Evolutionary conservation across 2,797 vertebrate genomes (phyloP).

Genomic region (Liparis tanakae): DNA sequence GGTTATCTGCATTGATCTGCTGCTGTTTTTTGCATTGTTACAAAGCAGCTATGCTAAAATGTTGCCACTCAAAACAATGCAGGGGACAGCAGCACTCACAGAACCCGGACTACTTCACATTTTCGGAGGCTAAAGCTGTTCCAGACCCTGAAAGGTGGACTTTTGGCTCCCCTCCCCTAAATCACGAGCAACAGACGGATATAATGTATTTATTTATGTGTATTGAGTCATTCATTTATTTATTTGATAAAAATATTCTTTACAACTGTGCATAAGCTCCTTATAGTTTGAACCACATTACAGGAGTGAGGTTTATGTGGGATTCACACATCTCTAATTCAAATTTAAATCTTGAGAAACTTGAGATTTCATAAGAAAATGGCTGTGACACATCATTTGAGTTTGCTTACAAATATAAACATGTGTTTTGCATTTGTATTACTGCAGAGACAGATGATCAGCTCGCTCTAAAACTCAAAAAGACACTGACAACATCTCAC

Average conservation of each 20-base stretch:
- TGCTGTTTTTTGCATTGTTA: conserved; percentile 59
- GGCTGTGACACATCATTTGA: not conserved
- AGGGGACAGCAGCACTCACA: conserved; percentile 49
- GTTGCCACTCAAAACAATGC: conserved; percentile 59
- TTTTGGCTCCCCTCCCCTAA: not conserved
- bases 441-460: not conserved
- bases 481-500: not conserved
- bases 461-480: not conserved
- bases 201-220: not conserved
- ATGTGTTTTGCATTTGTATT: not conserved
- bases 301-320: not conserved
- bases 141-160: conserved; percentile 12
- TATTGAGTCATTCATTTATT: not conserved
- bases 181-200: conserved; percentile 3
- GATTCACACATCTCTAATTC: not conserved
- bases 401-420: not conserved
- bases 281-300: not conserved
- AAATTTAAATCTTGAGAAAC: not conserved
- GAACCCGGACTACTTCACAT: conserved; percentile 26
- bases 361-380: not conserved
- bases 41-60: conserved; percentile 65
- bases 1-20: conserved; percentile 66
- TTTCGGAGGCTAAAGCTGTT: conserved; percentile 35
- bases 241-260: not conserved
- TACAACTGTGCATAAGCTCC: not conserved